Conservation (phyloP, 2,113 vertebrate species). For the Speoplatyrhinus poulsoni region DNA sequence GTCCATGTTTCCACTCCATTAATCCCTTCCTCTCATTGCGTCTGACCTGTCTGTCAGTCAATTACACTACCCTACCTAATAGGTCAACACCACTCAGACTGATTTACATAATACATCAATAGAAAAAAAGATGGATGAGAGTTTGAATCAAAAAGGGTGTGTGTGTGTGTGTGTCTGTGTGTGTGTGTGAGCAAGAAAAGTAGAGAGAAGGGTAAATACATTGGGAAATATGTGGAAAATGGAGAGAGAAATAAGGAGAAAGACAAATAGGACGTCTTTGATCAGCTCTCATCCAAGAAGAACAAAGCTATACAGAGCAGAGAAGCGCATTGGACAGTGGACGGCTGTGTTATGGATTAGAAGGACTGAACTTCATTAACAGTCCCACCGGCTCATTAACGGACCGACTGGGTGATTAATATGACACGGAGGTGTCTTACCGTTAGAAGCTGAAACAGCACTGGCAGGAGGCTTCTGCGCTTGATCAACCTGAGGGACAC, state of each 20-base stretch:
- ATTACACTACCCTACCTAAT: constrained; percentile 56
- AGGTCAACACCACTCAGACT: constrained; percentile 51
- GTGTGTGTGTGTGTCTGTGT: too few species aligned
- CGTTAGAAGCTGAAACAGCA: constrained; percentile 58
- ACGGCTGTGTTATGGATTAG: too few species aligned
- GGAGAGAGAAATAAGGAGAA: constrained; percentile 6
- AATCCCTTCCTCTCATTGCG: constrained; percentile 41
- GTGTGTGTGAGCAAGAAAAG: constrained; percentile 7
- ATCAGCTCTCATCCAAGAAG: not conserved
- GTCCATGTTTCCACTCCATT: constrained; percentile 59
- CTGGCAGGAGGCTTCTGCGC: constrained; percentile 43
- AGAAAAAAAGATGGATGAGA: constrained; percentile 15
- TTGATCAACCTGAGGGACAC: constrained; percentile 54
- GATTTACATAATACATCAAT: constrained; percentile 58
- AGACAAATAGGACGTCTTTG: not conserved
- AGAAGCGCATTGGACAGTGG: not conserved
- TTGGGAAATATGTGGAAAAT: not conserved
- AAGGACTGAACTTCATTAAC: constrained; percentile 9
- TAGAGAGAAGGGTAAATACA: not conserved
- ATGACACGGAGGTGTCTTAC: constrained; percentile 43
- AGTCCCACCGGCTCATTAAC: constrained; percentile 5
- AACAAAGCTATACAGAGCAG: not conserved
- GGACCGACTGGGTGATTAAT: constrained; percentile 6
- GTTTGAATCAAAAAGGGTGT: not conserved
- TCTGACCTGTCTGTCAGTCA: constrained; percentile 65